A percentile compares a stretch with the other conserved stretches of the same genome.
phyloP scores from a whole-genome alignment of 2,888 invertebrate species.

The Lasioglossum vierecki region DNA sequence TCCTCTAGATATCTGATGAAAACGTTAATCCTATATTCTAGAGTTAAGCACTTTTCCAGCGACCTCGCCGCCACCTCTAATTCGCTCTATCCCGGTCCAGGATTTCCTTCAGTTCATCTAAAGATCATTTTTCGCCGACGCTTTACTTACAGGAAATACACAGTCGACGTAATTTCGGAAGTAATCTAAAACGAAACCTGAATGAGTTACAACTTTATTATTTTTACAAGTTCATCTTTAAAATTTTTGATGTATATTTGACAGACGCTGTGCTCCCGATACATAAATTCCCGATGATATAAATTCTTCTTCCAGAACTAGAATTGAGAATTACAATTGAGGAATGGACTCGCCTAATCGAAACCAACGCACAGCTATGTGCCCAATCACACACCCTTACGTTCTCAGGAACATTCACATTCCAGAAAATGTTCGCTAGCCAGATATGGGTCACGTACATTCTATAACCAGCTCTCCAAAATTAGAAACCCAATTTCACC shows the following conservation, averaged over 20 bases:
- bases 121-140: too few relatives aligned
- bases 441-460: conserved; percentile 60
- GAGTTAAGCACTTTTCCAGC: neutral
- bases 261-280: neutral
- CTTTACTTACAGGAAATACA: neutral
- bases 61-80: neutral
- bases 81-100: neutral
- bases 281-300: too few relatives aligned
- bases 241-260: too few relatives aligned
- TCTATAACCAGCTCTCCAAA: neutral
- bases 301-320: neutral
- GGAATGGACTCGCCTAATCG: neutral
- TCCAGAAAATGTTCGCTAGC: neutral
- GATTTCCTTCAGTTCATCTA: too few relatives aligned
- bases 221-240: neutral
- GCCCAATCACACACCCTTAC: neutral
- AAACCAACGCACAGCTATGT: neutral
- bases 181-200: too few relatives aligned
- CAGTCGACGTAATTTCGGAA: too few relatives aligned
- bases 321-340: neutral
- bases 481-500: neutral
- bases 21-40: neutral
- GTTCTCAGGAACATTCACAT: neutral
- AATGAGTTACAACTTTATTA: neutral
- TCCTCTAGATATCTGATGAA: neutral